Conservation (phyloP, 1,140 invertebrate genomes). For the Dufourea novaeangliae region DNA sequence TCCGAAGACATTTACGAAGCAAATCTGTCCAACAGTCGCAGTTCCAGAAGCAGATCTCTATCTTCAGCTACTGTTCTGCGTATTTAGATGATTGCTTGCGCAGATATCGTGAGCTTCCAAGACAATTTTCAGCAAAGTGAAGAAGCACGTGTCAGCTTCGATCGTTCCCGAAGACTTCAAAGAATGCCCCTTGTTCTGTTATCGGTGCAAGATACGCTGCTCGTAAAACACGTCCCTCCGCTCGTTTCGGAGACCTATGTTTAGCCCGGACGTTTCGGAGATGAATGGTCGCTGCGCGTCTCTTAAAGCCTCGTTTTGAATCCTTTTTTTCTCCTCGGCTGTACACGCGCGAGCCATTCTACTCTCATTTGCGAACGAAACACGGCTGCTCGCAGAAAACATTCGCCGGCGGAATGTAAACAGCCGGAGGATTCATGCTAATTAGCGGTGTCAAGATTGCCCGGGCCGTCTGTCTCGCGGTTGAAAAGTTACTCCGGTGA, state of each 20-base stretch:
- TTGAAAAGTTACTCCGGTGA: slow-evolving; percentile 26
- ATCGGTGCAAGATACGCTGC: slow-evolving; percentile 57
- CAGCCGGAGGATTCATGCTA: slow-evolving; percentile 12
- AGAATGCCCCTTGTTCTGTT: slow-evolving; percentile 65
- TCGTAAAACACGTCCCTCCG: slow-evolving; percentile 55
- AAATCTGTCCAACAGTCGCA: no score
- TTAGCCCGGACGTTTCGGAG: slow-evolving; percentile 74
- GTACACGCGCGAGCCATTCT: slow-evolving; percentile 67
- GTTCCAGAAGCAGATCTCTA: no score
- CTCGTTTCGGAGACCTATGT: slow-evolving; percentile 68
- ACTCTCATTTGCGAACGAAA: slow-evolving; percentile 19
- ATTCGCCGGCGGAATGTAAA: no score
- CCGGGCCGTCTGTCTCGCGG: not conserved
- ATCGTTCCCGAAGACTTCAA: slow-evolving; percentile 64
- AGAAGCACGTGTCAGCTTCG: slow-evolving; percentile 40
- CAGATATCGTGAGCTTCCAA: no score
- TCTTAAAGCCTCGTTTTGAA: slow-evolving; percentile 54
- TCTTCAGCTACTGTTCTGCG: no score
- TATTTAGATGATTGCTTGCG: no score
- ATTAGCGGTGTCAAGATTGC: slow-evolving; percentile 35
- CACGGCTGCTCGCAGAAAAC: slow-evolving; percentile 7
- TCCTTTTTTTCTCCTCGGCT: slow-evolving; percentile 50
- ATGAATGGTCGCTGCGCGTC: slow-evolving; percentile 69
- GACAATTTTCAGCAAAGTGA: not conserved
- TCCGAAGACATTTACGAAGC: no score